Base-by-base conservation (phyloP, 2,888 invertebrate species). In the Tribolium freemani region DNA sequence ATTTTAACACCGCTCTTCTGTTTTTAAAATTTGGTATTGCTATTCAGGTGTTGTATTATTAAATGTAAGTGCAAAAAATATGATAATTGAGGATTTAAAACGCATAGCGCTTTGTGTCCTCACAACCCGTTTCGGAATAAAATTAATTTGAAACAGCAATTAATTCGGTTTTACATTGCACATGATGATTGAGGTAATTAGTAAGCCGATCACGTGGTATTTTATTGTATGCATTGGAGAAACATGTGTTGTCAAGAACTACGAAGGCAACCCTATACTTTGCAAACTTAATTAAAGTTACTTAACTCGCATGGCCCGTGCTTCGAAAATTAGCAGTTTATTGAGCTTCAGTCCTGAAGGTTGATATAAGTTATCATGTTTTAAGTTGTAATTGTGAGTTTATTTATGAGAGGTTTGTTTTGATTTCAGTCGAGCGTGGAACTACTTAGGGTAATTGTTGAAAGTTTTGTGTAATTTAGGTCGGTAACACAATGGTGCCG, bases 261-360 rank as follows among this genome's bases (percentile, higher is more conserved):
- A 38, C 63, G 63, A 50, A 63, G 50, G 64, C 64, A 66, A 60
- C 71, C 66, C 61, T 71, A 67, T 64, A 71, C 67, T 71, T 67
- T 58, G 31, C 67, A 67, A 60, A 67, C 67, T 71, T 71, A 71
- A 71, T 71, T 71, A 67, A 71, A 66, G 60, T 67, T 71, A 67
- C 58, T 71, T 57, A 45, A 53, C 71, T 71, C 67, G 56, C 58
- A 66, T 60, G 71, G 60, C 38, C 46, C 60, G 11, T 56, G 64
- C 61, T 63, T 60, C 21, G 69, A 58, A 71, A 70, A 63, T 63
- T 63, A 70, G 58, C 50, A 58, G 51, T 69, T 69, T 69, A 60
- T 69, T 60, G 58, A 60, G 69, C 64, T 64, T 64, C 64, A 64
- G 45, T 51, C 44, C 11, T 64, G 44, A 64, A 64, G 21, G 54